A percentile compares a stretch with the other conserved stretches of the same genome.
Evolutionary conservation across 2,888 invertebrate species (phyloP).

Genomic region (Colostygia pectinataria): DNA sequence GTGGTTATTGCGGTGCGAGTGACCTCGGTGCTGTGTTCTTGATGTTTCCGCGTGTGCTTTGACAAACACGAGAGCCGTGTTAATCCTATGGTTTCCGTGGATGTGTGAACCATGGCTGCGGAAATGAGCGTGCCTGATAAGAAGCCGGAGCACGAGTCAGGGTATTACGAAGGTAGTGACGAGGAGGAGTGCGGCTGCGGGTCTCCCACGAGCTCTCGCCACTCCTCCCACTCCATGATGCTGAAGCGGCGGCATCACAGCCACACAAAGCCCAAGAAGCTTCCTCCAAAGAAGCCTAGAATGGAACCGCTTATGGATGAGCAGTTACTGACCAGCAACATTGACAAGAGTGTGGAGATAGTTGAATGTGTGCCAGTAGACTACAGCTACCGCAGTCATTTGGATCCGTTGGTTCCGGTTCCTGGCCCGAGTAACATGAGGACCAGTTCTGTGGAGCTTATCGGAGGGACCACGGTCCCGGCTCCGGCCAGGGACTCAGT

Average conservation of each 20-base stretch:
- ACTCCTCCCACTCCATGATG: conserved; percentile 72
- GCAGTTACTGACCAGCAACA: conserved; percentile 42
- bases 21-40: conserved; percentile 22
- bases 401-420: conserved; percentile 41
- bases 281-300: conserved; percentile 60
- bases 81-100: conserved; percentile 65
- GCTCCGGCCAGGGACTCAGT: conserved; percentile 72
- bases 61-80: conserved; percentile 9
- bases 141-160: conserved; percentile 90
- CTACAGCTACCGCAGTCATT: conserved; percentile 25
- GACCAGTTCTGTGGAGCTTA: conserved; percentile 69
- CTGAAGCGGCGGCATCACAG: conserved; percentile 69
- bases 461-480: conserved; percentile 70
- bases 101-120: conserved; percentile 76
- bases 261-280: conserved; percentile 62
- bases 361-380: conserved; percentile 51
- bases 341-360: conserved; percentile 70
- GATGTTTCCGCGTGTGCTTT: conserved; percentile 12
- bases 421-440: conserved; percentile 56
- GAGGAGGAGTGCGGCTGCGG: conserved; percentile 82
- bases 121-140: conserved; percentile 85
- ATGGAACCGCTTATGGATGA: conserved; percentile 63
- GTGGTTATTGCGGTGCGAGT: conserved; percentile 25
- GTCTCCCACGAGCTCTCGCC: conserved; percentile 71
- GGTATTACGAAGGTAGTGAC: conserved; percentile 90